Evolutionary conservation across 2,888 invertebrate genomes (phyloP).

Genomic region (Oegoconia quadripuncta): DNA sequence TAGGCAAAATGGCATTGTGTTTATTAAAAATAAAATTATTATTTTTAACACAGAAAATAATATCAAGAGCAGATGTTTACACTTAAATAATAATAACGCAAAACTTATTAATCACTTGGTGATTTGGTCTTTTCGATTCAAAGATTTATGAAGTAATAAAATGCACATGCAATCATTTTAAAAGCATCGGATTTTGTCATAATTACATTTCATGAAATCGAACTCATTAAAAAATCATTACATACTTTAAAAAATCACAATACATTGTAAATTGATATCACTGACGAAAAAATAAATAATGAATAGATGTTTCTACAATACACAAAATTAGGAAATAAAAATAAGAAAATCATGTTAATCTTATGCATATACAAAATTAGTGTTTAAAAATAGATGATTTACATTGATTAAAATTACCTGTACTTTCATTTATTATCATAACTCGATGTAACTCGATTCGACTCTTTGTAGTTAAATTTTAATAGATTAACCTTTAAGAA

Average conservation of each 20-base stretch:
- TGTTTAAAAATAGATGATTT: constrained; percentile 64
- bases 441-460: constrained; percentile 59
- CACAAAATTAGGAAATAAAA: constrained; percentile 36
- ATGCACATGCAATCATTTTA: constrained; percentile 37
- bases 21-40: constrained; percentile 76
- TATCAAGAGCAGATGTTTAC: constrained; percentile 71
- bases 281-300: no score
- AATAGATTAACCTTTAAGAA: no score
- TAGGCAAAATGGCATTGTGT: constrained; percentile 80
- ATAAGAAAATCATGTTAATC: constrained; percentile 56
- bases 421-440: constrained; percentile 73
- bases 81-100: constrained; percentile 58
- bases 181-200: constrained; percentile 4
- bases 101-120: constrained; percentile 70
- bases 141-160: constrained; percentile 51
- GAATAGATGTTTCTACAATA: background rate
- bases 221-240: no score
- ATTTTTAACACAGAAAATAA: constrained; percentile 72
- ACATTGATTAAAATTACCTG: constrained; percentile 66
- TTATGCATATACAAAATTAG: constrained; percentile 59
- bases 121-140: constrained; percentile 66
- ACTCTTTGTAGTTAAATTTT: no score
- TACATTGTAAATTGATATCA: background rate
- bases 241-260: constrained; percentile 19
- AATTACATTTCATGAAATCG: no score